Conservation (phyloP, 1,140 invertebrate genomes). For the Atta colombica region DNA sequence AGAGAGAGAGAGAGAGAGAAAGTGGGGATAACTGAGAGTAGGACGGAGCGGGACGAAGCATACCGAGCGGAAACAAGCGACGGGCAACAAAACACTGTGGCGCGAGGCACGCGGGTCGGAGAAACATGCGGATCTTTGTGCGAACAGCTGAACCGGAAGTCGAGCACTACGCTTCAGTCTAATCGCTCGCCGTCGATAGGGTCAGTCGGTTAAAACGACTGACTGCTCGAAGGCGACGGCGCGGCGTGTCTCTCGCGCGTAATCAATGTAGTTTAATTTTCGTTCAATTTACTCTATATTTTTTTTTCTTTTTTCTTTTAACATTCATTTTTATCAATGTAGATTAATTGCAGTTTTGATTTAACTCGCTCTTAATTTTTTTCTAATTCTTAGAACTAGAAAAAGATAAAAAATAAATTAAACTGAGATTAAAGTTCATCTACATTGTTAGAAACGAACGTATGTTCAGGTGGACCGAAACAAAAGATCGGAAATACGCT, state of each 20-base stretch:
- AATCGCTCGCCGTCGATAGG: conserved; percentile 69
- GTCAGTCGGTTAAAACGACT: conserved; percentile 64
- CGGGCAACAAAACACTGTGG: conserved; percentile 20
- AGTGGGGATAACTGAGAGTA: conserved; percentile 37
- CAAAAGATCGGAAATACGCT: not conserved
- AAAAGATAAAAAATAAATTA: no score
- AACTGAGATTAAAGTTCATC: no score
- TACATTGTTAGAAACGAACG: no score
- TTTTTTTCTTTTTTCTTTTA: no score
- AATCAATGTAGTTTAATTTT: not conserved
- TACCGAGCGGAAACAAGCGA: conserved; percentile 45
- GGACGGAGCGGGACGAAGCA: conserved; percentile 46
- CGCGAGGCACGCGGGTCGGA: conserved; percentile 59
- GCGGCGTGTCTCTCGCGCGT: conserved; percentile 33
- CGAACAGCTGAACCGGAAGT: conserved; percentile 76
- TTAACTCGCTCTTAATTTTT: no score
- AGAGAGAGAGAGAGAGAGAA: conserved; percentile 49
- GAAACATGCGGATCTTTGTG: conserved; percentile 76
- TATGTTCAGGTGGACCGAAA: not conserved
- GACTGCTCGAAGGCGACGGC: conserved; percentile 33
- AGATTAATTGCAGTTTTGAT: no score
- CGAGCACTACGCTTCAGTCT: conserved; percentile 69
- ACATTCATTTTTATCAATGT: no score
- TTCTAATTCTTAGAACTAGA: no score
- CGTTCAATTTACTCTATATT: no score